phyloP scores from a whole-genome alignment of 1,140 invertebrate species.

The Gryon sp. region DNA sequence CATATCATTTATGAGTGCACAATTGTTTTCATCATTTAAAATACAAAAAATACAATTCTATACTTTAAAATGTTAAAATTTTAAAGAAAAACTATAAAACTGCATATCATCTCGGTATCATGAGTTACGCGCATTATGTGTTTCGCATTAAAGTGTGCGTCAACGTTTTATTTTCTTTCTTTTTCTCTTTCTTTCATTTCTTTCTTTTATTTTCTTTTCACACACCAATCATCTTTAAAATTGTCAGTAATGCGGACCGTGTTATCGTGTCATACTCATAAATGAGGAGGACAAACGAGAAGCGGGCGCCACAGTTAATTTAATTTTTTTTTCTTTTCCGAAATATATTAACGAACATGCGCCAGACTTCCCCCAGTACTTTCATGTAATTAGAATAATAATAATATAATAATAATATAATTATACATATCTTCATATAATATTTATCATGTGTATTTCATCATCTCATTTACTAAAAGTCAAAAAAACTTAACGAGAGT shows the following conservation, averaged over 20 bases:
- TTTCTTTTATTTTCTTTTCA: too few relatives aligned
- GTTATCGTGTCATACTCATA: slow-evolving; percentile 11
- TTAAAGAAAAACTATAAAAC: slow-evolving; percentile 14
- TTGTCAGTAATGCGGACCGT: slow-evolving; percentile 13
- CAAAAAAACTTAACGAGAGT: slow-evolving; percentile 36
- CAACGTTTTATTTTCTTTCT: too few relatives aligned
- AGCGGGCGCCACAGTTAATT: slow-evolving; percentile 36
- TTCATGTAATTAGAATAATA: slow-evolving; percentile 50
- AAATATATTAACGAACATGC: slow-evolving; percentile 67
- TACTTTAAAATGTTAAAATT: too few relatives aligned
- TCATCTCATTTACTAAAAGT: slow-evolving; percentile 41
- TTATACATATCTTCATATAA: slow-evolving; percentile 42
- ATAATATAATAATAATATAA: slow-evolving; percentile 26
- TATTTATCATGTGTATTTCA: slow-evolving; percentile 29
- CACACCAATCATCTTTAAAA: slow-evolving; percentile 21
- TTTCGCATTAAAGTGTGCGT: slow-evolving; percentile 45
- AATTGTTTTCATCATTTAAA: too few relatives aligned
- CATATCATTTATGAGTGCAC: too few relatives aligned
- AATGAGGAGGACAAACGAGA: slow-evolving; percentile 34
- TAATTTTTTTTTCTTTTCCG: slow-evolving; percentile 22
- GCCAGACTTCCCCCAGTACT: slow-evolving; percentile 49
- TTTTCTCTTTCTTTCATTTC: too few relatives aligned
- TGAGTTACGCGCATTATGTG: slow-evolving; percentile 1
- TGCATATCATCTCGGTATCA: neutral
- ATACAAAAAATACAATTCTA: slow-evolving; percentile 18